phyloP scores from a whole-genome alignment of 2,797 vertebrate genomes.

The Australoheros facetus region DNA sequence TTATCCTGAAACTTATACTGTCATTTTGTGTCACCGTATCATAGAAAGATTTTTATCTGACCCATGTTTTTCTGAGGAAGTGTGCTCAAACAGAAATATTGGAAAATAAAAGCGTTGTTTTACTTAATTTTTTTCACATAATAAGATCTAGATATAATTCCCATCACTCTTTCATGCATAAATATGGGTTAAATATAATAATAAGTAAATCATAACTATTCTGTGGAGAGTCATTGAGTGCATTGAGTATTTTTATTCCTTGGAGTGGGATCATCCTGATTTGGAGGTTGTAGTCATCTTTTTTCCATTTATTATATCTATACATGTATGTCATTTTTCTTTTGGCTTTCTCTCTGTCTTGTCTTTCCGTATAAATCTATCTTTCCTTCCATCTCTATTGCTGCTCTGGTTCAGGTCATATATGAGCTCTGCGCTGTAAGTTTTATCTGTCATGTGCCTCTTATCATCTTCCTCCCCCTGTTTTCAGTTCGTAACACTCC shows the following conservation, averaged over 20 bases:
- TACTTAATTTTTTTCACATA: not conserved
- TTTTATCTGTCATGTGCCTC: slow-evolving; percentile 50
- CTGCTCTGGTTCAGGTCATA: slow-evolving; percentile 78
- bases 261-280: not conserved
- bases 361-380: slow-evolving; percentile 43
- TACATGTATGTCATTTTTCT: slow-evolving; percentile 9
- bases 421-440: slow-evolving; percentile 85
- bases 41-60: not conserved
- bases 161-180: not conserved
- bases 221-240: not conserved
- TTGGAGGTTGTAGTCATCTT: not conserved
- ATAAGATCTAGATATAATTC: not conserved
- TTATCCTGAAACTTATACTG: not conserved
- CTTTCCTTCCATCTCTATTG: slow-evolving; percentile 35
- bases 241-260: not conserved
- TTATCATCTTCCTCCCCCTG: slow-evolving; percentile 9
- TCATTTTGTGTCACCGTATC: not conserved
- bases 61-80: not conserved
- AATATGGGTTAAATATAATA: not conserved
- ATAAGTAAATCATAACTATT: not conserved
- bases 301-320: slow-evolving; percentile 1
- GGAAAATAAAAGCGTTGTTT: not conserved
- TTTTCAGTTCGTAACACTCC: slow-evolving; percentile 30
- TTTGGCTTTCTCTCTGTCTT: slow-evolving; percentile 34
- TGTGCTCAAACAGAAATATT: not conserved